These are phyloP conservation scores for Temnothorax rugatulus DNA, from an alignment of 2,888 invertebrate species.

Conservation along the genomic window DNA sequence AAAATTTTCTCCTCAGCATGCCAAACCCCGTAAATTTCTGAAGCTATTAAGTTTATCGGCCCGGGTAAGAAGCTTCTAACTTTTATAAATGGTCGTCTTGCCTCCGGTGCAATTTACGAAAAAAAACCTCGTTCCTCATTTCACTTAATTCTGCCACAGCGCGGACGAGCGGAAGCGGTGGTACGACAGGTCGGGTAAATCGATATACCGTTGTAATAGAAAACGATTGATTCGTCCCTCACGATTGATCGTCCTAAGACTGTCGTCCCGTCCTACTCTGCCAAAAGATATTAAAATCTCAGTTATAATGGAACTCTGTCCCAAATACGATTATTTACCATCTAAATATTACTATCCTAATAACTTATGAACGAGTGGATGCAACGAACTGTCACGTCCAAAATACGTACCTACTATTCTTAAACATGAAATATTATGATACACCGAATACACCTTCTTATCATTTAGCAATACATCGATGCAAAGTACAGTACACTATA, in stretches of 20 bases:
- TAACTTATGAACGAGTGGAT: background rate
- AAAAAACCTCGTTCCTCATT: conserved; percentile 81
- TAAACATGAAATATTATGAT: background rate
- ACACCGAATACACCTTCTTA: too few relatives aligned
- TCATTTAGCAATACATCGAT: background rate
- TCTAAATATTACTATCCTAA: background rate
- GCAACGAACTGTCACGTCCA: background rate
- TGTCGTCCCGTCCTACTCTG: conserved; percentile 31
- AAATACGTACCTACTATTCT: background rate
- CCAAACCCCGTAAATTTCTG: conserved; percentile 80
- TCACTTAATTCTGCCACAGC: conserved; percentile 76
- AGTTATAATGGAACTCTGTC: conserved; percentile 36
- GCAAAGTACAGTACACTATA: background rate
- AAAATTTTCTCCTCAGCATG: conserved; percentile 64
- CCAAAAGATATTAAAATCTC: conserved; percentile 57
- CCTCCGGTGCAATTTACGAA: conserved; percentile 81
- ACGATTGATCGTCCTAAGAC: conserved; percentile 37
- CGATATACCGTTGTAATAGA: conserved; percentile 78
- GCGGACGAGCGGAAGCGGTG: conserved; percentile 43
- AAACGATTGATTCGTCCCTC: conserved; percentile 70
- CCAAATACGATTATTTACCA: background rate
- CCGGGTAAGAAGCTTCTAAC: conserved; percentile 80
- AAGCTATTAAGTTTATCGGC: conserved; percentile 84
- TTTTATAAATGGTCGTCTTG: conserved; percentile 82
- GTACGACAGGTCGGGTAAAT: conserved; percentile 51